Percentiles rank a stretch among this genome's conserved stretches.
phyloP scores from a whole-genome alignment of 2,888 invertebrate species.

The Drosophila mimica region DNA sequence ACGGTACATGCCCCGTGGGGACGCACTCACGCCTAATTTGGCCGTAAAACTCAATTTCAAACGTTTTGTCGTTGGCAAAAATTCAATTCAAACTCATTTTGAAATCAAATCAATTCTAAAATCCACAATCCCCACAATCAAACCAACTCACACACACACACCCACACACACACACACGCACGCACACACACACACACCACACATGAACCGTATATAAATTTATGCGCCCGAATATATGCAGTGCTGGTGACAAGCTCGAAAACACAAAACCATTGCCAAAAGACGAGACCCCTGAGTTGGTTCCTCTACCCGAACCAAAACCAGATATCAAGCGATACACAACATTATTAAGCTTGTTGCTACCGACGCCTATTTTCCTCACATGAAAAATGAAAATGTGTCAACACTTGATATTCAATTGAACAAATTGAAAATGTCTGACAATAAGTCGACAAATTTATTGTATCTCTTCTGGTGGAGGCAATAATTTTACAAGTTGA shows the following conservation, averaged over 20 bases:
- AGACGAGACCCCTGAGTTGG: constrained; percentile 24
- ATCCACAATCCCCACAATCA: constrained; percentile 72
- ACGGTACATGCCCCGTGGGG: constrained; percentile 51
- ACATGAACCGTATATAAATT: constrained; percentile 51
- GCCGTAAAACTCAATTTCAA: constrained; percentile 80
- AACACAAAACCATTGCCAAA: constrained; percentile 75
- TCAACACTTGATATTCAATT: constrained; percentile 6
- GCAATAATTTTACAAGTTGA: neutral
- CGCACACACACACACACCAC: constrained; percentile 25
- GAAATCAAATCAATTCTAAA: constrained; percentile 80
- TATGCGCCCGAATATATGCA: constrained; percentile 69
- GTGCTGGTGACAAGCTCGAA: constrained; percentile 70
- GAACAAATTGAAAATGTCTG: constrained; percentile 1
- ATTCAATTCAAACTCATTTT: constrained; percentile 81
- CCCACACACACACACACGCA: constrained; percentile 4
- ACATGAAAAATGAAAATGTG: constrained; percentile 3
- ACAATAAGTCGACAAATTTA: neutral
- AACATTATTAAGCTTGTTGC: constrained; percentile 10
- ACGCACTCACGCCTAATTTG: constrained; percentile 74
- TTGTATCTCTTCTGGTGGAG: neutral
- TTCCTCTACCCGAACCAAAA: constrained; percentile 37
- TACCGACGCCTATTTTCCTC: neutral
- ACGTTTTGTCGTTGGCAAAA: constrained; percentile 77
- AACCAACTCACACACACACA: constrained; percentile 37
- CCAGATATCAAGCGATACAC: constrained; percentile 9